Evolutionary conservation across 2,888 invertebrate species (phyloP), one percentile per base, ranked within the genome.

Genomic region (Tenthredo amoena): DNA sequence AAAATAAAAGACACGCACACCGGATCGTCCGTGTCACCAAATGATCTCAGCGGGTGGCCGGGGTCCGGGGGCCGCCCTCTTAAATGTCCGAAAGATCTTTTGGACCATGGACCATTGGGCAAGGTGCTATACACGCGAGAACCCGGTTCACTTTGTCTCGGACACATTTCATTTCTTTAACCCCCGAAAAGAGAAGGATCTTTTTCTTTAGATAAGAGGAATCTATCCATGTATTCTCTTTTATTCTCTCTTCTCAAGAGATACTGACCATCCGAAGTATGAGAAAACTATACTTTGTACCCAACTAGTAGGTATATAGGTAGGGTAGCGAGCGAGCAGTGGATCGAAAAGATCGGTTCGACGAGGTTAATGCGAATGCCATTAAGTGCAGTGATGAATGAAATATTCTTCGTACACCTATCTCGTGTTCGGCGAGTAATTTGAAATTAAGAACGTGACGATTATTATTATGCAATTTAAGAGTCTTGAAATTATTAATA

Each of bases 31-130:
- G 87, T 88, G 89, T 90, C 89, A 90, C 89, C 89, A 88, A 89
- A 86, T 81, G 86, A 89, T 89, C 89, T 86, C 88, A 84, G 85
- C 89, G 88, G 90, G 89, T 87, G 89, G 88, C 87, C 43, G 72
- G 12, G 1, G 9, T 26, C n/a, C 65, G 2, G 2, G 0, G 21
- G 34, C 34, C 31, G 31, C 31, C 68, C 31, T 71, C 37, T 2
- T 18, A 34, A 71, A 74, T 74, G n/a, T 10, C 72, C 68, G 12
- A 34, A 34, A 31, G 68, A 68, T 26, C 62, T 62, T 10, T 62
- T 3, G 47, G 47, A 58, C 26, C 26, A 26, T 26, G 26, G 26
- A 26, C 26, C 21, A 21, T 21, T 58, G 21, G 21, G 21, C 21
- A 58, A 6, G 6, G 55, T 55, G 6, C 0, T 55, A 55, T 55